Conservation (phyloP, 2,113 vertebrate species). For the Seriola dumerili region DNA sequence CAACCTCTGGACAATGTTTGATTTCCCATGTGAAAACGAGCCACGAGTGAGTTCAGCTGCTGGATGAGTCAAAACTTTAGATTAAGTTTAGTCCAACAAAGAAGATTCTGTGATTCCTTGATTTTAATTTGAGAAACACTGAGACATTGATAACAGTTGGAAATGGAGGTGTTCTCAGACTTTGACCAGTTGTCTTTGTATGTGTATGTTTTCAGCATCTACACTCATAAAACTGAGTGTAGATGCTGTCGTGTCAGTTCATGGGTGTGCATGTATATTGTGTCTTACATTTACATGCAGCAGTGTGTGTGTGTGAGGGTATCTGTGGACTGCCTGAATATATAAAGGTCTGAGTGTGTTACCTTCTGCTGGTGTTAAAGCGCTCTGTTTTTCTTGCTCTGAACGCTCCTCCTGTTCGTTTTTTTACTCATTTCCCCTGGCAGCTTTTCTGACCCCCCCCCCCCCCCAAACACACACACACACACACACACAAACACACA, state of each 20-base stretch:
- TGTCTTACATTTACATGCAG: neutral
- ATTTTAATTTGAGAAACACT: too few species aligned
- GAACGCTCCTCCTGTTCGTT: constrained; percentile 81
- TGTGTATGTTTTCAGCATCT: neutral
- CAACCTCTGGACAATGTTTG: too few species aligned
- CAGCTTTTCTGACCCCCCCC: constrained; percentile 65
- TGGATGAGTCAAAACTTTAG: too few species aligned
- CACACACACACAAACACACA: constrained; percentile 27
- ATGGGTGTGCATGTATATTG: constrained; percentile 1
- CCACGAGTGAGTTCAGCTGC: too few species aligned
- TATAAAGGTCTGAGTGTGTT: constrained; percentile 72
- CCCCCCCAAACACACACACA: too few species aligned
- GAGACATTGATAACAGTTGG: too few species aligned
- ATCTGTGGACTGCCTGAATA: constrained; percentile 33
- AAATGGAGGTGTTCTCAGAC: too few species aligned
- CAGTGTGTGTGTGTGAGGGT: constrained; percentile 3
- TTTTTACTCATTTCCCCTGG: constrained; percentile 80
- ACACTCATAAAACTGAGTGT: too few species aligned
- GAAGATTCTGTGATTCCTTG: too few species aligned
- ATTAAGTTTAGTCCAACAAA: too few species aligned
- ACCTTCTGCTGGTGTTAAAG: constrained; percentile 57
- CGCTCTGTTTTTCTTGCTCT: constrained; percentile 76
- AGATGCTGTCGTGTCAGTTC: too few species aligned
- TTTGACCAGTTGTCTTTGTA: neutral
- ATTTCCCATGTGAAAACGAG: too few species aligned